These are phyloP conservation scores for Theocolax elegans DNA, from an alignment of 1,140 invertebrate species.

Conservation along the genomic window DNA sequence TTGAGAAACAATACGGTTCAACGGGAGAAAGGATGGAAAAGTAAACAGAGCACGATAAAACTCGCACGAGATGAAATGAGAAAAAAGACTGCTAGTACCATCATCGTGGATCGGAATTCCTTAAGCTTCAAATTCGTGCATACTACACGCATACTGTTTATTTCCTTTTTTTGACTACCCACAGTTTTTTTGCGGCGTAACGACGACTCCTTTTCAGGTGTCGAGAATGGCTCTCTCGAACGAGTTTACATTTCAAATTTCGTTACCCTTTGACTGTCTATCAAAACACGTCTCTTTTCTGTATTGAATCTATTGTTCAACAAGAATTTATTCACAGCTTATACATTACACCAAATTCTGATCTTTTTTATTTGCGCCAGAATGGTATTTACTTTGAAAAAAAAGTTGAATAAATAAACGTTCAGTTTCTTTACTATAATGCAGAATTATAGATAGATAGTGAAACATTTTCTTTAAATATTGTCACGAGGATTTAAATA, in stretches of 20 bases:
- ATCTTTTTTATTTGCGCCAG: no score
- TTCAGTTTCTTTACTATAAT: no score
- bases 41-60: background rate
- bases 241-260: conserved; percentile 14
- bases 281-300: background rate
- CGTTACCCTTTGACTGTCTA: background rate
- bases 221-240: background rate
- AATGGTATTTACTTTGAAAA: no score
- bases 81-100: background rate
- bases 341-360: no score
- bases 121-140: background rate
- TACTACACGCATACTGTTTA: background rate
- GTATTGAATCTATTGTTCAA: background rate
- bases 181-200: background rate
- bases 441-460: no score
- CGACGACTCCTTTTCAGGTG: conserved; percentile 19
- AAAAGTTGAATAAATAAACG: no score
- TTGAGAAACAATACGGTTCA: no score
- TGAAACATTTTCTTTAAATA: no score
- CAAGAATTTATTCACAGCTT: no score
- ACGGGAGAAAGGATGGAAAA: background rate
- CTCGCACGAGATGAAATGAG: background rate
- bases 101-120: background rate
- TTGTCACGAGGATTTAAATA: no score
- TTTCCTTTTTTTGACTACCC: background rate